Percentiles rank a stretch among this genome's conserved stretches.
Evolutionary conservation across 2,888 invertebrate species (phyloP).

Genomic region (Eupeodes luniger): DNA sequence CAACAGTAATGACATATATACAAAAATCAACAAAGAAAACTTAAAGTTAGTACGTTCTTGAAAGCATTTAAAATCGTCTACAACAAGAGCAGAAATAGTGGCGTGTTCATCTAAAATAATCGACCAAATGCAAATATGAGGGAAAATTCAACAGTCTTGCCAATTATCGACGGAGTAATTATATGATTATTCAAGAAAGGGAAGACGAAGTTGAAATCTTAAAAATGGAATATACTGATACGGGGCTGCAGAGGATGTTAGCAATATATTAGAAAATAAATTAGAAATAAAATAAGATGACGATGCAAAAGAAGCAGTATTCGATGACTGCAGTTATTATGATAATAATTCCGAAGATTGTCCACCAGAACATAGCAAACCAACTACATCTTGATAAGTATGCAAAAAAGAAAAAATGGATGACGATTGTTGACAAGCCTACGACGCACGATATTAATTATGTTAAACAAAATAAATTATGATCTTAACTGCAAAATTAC

Average conservation of each 20-base stretch:
- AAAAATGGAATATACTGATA: conserved; percentile 40
- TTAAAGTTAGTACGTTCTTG: neutral
- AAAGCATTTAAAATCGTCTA: conserved; percentile 29
- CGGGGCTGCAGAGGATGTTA: conserved; percentile 16
- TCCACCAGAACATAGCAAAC: conserved; percentile 78
- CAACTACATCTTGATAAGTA: conserved; percentile 84
- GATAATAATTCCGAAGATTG: conserved; percentile 80
- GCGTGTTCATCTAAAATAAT: neutral
- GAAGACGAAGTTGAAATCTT: conserved; percentile 55
- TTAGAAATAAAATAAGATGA: conserved; percentile 81
- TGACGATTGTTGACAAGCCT: conserved; percentile 86
- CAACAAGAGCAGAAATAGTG: conserved; percentile 77
- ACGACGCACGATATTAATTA: conserved; percentile 80
- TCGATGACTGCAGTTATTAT: neutral
- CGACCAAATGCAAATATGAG: neutral
- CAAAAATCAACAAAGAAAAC: conserved; percentile 61
- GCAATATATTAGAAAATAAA: neutral
- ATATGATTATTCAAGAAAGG: conserved; percentile 56
- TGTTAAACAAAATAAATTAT: conserved; percentile 88
- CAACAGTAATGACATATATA: conserved; percentile 56
- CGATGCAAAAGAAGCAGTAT: conserved; percentile 42
- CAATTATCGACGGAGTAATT: conserved; percentile 48
- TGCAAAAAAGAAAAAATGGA: conserved; percentile 83
- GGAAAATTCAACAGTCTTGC: neutral
- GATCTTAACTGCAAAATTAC: conserved; percentile 97